Conservation (phyloP, 1,140 invertebrate genomes). For the Ostrea denselamellosa region DNA sequence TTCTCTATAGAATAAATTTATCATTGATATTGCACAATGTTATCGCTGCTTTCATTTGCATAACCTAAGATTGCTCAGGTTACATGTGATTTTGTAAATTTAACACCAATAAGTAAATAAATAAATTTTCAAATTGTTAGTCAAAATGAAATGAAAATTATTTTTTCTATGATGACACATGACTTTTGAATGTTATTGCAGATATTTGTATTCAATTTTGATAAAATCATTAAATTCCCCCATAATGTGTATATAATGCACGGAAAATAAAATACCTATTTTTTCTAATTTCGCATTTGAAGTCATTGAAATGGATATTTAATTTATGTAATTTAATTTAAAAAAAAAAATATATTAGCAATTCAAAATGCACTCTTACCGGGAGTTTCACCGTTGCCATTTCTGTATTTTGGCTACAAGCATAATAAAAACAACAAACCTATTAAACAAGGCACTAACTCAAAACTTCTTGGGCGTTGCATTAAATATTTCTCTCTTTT, state of each 20-base stretch:
- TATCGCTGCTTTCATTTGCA: background rate
- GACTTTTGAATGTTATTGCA: background rate
- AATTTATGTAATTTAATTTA: background rate
- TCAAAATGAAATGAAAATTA: background rate
- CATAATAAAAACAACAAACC: background rate
- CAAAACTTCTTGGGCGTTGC: too few relatives aligned
- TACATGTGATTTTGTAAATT: background rate
- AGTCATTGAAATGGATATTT: background rate
- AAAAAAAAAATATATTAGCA: too few relatives aligned
- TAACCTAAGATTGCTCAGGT: background rate
- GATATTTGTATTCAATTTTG: background rate
- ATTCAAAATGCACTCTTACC: constrained; percentile 44
- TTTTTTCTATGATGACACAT: background rate
- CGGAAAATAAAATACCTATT: too few relatives aligned
- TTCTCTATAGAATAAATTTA: too few relatives aligned
- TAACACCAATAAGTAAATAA: background rate
- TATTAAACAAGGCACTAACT: too few relatives aligned
- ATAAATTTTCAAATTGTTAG: background rate
- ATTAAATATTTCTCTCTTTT: background rate
- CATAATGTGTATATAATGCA: too few relatives aligned
- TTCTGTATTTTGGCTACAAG: constrained; percentile 57
- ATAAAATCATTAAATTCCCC: background rate
- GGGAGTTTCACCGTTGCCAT: constrained; percentile 42
- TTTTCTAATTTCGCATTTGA: background rate
- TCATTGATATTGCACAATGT: too few relatives aligned